Evolutionary conservation across 2,113 vertebrate species (phyloP).

Genomic region (Pseudolaguvia tuberculata): DNA sequence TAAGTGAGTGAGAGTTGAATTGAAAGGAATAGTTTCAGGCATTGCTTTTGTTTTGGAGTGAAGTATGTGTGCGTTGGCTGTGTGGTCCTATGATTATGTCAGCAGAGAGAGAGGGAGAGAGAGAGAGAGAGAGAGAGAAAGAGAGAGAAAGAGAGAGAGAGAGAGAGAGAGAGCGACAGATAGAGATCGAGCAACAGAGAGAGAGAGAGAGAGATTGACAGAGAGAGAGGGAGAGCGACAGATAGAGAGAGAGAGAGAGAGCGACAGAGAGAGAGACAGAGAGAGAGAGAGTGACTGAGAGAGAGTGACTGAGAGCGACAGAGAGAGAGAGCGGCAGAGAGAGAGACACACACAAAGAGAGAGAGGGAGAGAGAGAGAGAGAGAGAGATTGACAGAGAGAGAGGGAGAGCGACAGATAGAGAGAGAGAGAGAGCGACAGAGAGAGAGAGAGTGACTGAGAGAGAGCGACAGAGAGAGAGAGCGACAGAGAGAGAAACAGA

Average conservation of each 20-base stretch:
- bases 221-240: constrained; percentile 13
- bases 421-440: no score
- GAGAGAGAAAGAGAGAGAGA: no score
- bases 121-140: constrained; percentile 19
- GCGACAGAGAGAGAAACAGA: constrained; percentile 27
- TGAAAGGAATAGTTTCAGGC: constrained; percentile 36
- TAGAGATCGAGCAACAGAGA: no score
- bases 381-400: no score
- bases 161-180: no score
- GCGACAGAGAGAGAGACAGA: no score
- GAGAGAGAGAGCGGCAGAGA: constrained; percentile 7
- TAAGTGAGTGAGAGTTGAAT: constrained; percentile 44
- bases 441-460: not conserved
- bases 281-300: no score
- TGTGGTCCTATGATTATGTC: constrained; percentile 33
- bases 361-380: constrained; percentile 22
- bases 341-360: constrained; percentile 15
- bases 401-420: no score
- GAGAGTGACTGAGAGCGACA: no score
- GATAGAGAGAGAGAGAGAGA: constrained; percentile 23
- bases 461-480: constrained; percentile 14
- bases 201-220: not conserved
- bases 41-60: constrained; percentile 55
- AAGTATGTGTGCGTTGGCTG: constrained; percentile 58
- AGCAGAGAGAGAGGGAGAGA: constrained; percentile 24